Conservation (phyloP, 1,140 invertebrate species). For the Dendrolimus kikuchii region DNA sequence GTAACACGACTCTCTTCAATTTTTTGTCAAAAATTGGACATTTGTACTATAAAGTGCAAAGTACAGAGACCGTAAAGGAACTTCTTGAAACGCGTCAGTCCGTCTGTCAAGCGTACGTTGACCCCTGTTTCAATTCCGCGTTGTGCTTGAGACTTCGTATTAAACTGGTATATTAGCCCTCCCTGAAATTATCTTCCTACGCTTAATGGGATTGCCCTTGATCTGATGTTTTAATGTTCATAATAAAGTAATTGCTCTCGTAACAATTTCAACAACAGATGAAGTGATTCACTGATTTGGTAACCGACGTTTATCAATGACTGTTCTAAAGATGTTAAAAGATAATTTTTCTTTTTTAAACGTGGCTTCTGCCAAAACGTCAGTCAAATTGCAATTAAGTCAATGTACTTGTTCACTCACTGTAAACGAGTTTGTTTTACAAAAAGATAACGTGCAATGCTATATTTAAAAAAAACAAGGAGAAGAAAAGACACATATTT, state of each 20-base stretch:
- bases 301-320: background rate
- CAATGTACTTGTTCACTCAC: too few species aligned
- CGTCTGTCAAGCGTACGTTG: conserved; percentile 31
- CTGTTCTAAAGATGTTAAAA: background rate
- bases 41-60: background rate
- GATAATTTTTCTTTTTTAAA: too few species aligned
- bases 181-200: conserved; percentile 7
- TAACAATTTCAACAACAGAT: conserved; percentile 7
- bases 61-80: too few species aligned
- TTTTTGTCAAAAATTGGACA: too few species aligned
- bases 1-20: too few species aligned
- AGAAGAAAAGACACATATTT: too few species aligned
- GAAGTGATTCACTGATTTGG: background rate
- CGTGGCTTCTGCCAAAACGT: too few species aligned
- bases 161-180: conserved; percentile 24
- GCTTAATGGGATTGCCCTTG: conserved; percentile 8
- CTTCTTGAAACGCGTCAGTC: conserved; percentile 14
- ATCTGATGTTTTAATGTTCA: conserved; percentile 6
- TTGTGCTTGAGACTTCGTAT: conserved; percentile 19
- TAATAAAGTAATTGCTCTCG: conserved; percentile 11
- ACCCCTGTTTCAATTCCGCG: conserved; percentile 35
- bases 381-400: too few species aligned
- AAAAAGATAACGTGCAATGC: too few species aligned
- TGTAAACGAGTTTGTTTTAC: too few species aligned
- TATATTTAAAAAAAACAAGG: too few species aligned